Percentiles rank a stretch among this genome's conserved stretches.
These are phyloP conservation scores for Arge pagana DNA, from an alignment of 2,888 invertebrate species.

Conservation along the genomic window DNA sequence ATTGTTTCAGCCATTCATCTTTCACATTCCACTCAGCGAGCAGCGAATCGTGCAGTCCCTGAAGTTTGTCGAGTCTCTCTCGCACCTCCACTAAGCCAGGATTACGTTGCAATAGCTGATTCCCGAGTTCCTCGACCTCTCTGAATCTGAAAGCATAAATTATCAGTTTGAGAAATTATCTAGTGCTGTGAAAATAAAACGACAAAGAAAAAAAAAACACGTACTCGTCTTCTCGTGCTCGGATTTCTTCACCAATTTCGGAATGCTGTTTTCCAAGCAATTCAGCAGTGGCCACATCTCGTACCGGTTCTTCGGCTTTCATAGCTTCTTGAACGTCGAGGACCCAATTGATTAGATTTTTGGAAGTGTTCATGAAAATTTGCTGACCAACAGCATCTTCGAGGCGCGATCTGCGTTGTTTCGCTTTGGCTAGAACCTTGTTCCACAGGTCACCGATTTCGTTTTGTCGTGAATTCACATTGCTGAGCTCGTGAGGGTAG, in stretches of 20 bases:
- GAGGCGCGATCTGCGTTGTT: constrained; percentile 79
- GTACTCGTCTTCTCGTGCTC: constrained; percentile 86
- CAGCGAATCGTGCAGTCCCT: constrained; percentile 77
- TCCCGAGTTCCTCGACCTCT: constrained; percentile 80
- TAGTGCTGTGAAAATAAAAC: not conserved
- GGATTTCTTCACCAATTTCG: constrained; percentile 89
- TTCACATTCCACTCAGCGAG: constrained; percentile 78
- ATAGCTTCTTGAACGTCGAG: constrained; percentile 78
- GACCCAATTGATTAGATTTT: constrained; percentile 82
- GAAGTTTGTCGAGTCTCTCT: constrained; percentile 73
- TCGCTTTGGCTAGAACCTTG: constrained; percentile 83
- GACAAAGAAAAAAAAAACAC: constrained; percentile 41
- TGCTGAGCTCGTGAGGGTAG: constrained; percentile 87
- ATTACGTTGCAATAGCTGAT: constrained; percentile 75
- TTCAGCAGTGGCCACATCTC: constrained; percentile 93
- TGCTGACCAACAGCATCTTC: constrained; percentile 96
- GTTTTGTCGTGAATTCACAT: constrained; percentile 81
- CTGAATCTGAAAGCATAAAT: constrained; percentile 70
- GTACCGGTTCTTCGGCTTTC: constrained; percentile 77
- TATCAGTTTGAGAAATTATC: no score
- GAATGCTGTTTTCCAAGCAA: constrained; percentile 86
- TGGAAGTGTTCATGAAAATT: constrained; percentile 85
- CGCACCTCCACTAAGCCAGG: constrained; percentile 77
- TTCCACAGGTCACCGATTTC: constrained; percentile 90
- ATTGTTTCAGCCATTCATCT: constrained; percentile 83